Evolutionary conservation across 1,140 invertebrate genomes (phyloP).

Genomic region (Lepidurus couesii): DNA sequence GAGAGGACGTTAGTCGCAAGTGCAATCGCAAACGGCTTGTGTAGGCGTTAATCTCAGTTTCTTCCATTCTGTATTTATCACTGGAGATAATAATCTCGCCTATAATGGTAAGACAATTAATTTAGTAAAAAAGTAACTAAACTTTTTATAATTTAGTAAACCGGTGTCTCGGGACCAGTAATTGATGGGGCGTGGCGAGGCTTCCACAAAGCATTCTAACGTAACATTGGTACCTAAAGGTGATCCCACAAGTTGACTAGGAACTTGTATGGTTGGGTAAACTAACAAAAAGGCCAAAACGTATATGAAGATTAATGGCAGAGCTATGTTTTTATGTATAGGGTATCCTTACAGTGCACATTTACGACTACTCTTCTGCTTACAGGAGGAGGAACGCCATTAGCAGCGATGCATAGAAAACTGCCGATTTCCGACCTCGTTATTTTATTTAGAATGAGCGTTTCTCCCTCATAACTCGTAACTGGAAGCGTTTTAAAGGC

Average conservation of each 20-base stretch:
- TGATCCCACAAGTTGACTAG: conserved; percentile 79
- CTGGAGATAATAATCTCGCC: conserved; percentile 34
- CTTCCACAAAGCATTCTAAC: conserved; percentile 82
- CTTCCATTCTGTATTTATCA: conserved; percentile 34
- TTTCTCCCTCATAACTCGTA: conserved; percentile 63
- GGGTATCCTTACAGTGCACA: conserved; percentile 71
- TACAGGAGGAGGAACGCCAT: conserved; percentile 71
- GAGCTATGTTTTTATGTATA: conserved; percentile 15
- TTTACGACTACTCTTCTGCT: conserved; percentile 73
- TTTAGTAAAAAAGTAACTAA: not conserved
- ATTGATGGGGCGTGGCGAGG: conserved; percentile 80
- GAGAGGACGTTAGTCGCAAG: conserved; percentile 23
- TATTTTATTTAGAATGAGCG: conserved; percentile 67
- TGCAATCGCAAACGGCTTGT: conserved; percentile 33
- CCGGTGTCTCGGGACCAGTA: conserved; percentile 76
- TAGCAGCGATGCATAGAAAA: conserved; percentile 71
- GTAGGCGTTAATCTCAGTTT: conserved; percentile 34
- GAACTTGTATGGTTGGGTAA: conserved; percentile 78
- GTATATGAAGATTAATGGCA: not conserved
- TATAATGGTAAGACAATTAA: conserved; percentile 30
- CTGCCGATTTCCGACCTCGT: conserved; percentile 78
- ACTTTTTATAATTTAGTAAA: conserved; percentile 43
- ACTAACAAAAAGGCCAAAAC: conserved; percentile 52
- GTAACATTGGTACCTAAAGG: conserved; percentile 78
- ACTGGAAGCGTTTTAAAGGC: conserved; percentile 46